These are phyloP conservation scores for Mesocentrotus franciscanus DNA, from an alignment of 53 echinoderm and acorn worm species.

Conservation along the genomic window DNA sequence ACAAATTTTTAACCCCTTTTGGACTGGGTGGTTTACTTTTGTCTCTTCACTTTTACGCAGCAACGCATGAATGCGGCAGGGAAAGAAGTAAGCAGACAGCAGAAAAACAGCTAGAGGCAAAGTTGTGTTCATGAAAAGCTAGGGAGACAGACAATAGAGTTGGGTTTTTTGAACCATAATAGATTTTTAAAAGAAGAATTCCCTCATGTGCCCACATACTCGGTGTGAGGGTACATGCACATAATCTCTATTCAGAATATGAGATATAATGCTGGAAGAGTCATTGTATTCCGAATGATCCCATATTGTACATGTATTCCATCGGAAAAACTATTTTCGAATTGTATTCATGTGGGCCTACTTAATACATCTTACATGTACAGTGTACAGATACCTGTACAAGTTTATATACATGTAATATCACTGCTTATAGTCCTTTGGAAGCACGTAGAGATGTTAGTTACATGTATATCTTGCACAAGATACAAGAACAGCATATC, in stretches of 20 bases:
- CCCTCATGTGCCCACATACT: neutral
- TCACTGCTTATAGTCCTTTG: too few species aligned
- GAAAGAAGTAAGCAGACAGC: neutral
- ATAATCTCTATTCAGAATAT: slow-evolving; percentile 16
- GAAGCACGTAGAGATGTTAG: too few species aligned
- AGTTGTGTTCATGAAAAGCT: slow-evolving; percentile 16
- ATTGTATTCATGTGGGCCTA: neutral
- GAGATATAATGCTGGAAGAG: neutral
- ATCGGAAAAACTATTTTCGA: neutral
- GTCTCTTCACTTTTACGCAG: neutral
- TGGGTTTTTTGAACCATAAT: neutral
- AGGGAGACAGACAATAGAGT: slow-evolving; percentile 8
- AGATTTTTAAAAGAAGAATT: neutral
- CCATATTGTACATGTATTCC: neutral
- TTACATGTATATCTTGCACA: too few species aligned
- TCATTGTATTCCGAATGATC: neutral
- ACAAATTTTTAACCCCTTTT: neutral
- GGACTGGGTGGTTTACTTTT: neutral
- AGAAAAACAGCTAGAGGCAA: slow-evolving; percentile 14
- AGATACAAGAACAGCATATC: too few species aligned
- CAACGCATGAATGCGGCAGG: neutral
- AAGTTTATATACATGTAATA: too few species aligned
- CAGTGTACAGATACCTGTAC: neutral
- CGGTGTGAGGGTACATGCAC: neutral
- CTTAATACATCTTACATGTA: neutral